phyloP scores from a whole-genome alignment of 2,888 invertebrate species.

The Xestia c-nigrum region DNA sequence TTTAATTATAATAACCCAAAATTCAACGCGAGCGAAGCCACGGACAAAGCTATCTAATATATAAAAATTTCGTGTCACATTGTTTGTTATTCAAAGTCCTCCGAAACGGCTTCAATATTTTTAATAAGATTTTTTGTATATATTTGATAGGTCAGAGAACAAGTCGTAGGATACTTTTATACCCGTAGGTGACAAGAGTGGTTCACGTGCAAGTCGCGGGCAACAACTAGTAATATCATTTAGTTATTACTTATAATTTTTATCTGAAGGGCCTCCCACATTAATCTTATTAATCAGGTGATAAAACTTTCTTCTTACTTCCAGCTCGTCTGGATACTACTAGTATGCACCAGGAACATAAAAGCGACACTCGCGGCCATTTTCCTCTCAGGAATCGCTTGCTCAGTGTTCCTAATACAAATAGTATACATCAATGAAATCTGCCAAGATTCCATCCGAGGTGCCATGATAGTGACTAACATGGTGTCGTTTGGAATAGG shows the following conservation, averaged over 20 bases:
- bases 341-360: constrained; percentile 52
- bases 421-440: constrained; percentile 64
- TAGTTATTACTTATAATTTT: not conserved
- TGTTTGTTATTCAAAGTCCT: too few relatives aligned
- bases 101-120: too few relatives aligned
- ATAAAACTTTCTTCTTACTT: constrained; percentile 2
- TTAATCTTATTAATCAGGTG: not conserved
- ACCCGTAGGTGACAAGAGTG: too few relatives aligned
- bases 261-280: not conserved
- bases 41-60: too few relatives aligned
- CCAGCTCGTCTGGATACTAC: constrained; percentile 56
- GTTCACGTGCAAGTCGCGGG: too few relatives aligned
- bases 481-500: constrained; percentile 62
- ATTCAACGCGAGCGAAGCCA: too few relatives aligned
- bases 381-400: constrained; percentile 59
- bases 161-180: too few relatives aligned
- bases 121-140: too few relatives aligned
- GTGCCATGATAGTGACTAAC: constrained; percentile 57
- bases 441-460: constrained; percentile 67
- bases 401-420: constrained; percentile 51
- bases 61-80: too few relatives aligned
- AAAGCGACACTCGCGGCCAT: constrained; percentile 53
- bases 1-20: too few relatives aligned
- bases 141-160: too few relatives aligned
- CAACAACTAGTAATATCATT: too few relatives aligned